Base-by-base conservation (phyloP, 1,140 invertebrate genomes). In the Drosophila tsacasi region DNA sequence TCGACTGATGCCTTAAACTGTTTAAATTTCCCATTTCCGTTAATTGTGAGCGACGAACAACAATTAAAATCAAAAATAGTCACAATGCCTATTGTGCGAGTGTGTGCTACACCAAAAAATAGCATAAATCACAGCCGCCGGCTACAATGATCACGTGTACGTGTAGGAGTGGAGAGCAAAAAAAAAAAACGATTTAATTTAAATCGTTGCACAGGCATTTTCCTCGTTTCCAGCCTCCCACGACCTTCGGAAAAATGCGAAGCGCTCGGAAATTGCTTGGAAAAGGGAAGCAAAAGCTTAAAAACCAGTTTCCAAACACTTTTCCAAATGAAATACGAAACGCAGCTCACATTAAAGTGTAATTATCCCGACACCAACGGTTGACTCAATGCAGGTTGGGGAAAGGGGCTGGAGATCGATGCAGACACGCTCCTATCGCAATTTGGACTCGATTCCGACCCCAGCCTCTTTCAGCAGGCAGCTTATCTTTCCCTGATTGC, bases 21-120 rank as follows among this genome's bases (percentile, higher is more conserved):
- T 81, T 89, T 65, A 83, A 81, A 89, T 89, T 81, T 79, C 19
- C 17, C 54, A 72, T 84, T 87, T 87, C 84, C 84, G 84, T 87
- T 87, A 81, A 84, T 89, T 87, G 77, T 83, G n/a, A 37, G 62
- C 30, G 54, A 40, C 44, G 7, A 52, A 40, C 17, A 50, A 49
- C 63, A 85, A 83, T 85, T 84, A 77, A 73, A 47, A 63, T 44
- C 35, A 30, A 81, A 63, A 63, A 37, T 23, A 73, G 39, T 9
- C 12, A 32, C 39, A 32, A 49, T 46, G 37, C 5, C 37, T 27
- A 39, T 15, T 54, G 66, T 64, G 40, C 57, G 12, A 23, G 54
- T 68, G 64, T 59, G 52, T 40, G 40, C 37, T 25, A 23, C 12
- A 42, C 47, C 37, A 66, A 67, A 39, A 65, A 60, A 7, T 10